A percentile compares a stretch with the other conserved stretches of the same genome.
Evolutionary conservation across 2,797 vertebrate genomes (phyloP).

Genomic region (Gambusia yucatana): DNA sequence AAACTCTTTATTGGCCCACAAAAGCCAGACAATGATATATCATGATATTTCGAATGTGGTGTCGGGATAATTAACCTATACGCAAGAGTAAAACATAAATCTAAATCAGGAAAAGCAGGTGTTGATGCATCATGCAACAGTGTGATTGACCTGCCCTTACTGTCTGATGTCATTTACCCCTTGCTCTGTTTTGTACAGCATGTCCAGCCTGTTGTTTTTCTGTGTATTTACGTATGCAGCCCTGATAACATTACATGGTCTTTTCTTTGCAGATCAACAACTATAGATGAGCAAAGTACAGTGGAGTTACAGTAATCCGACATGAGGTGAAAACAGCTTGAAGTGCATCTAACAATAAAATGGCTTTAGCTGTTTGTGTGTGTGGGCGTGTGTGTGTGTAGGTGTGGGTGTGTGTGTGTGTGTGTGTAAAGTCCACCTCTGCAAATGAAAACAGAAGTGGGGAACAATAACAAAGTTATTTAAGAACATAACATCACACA

Average conservation of each 20-base stretch:
- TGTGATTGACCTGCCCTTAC: constrained; percentile 48
- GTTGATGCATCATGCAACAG: constrained; percentile 14
- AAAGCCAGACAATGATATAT: neutral
- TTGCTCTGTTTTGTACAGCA: constrained; percentile 12
- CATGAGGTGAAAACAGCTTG: constrained; percentile 18
- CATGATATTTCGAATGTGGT: neutral
- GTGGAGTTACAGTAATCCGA: neutral
- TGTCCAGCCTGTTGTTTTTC: constrained; percentile 27
- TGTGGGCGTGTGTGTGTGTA: too few species aligned
- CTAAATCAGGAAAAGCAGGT: constrained; percentile 20
- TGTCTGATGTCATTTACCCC: constrained; percentile 21
- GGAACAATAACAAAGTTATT: constrained; percentile 75
- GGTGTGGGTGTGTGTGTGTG: neutral
- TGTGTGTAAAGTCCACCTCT: constrained; percentile 1
- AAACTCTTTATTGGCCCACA: neutral
- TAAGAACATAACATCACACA: constrained; percentile 66
- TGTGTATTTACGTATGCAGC: constrained; percentile 40
- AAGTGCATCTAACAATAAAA: constrained; percentile 8
- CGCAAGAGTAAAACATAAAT: constrained; percentile 24
- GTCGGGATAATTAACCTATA: neutral
- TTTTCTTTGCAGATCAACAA: constrained; percentile 26
- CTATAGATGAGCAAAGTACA: constrained; percentile 40
- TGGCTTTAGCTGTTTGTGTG: neutral
- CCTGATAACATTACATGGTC: constrained; percentile 1
- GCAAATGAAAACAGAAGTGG: constrained; percentile 56